Evolutionary conservation across 2,113 vertebrate species (phyloP).

Genomic region (Cochlearius cochlearius): DNA sequence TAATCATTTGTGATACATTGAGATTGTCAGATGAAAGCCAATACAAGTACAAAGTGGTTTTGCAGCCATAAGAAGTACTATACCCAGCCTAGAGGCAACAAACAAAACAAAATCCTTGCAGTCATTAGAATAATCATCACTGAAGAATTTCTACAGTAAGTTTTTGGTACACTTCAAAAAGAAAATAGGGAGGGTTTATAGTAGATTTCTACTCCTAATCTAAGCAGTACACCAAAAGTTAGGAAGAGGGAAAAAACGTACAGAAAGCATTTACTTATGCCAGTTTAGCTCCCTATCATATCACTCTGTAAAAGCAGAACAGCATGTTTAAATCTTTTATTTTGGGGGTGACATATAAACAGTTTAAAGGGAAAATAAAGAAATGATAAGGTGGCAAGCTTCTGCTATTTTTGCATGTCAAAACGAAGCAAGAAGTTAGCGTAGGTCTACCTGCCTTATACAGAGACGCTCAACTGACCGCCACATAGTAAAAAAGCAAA

Average conservation of each 20-base stretch:
- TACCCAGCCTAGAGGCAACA: not conserved
- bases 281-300: not conserved
- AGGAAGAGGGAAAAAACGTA: not conserved
- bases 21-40: not conserved
- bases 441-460: not conserved
- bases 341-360: not conserved
- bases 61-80: not conserved
- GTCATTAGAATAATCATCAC: not conserved
- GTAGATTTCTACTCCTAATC: not conserved
- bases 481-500: not conserved
- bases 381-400: not conserved
- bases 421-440: not conserved
- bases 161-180: not conserved
- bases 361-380: not conserved
- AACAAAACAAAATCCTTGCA: not conserved
- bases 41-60: not conserved
- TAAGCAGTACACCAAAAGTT: not conserved
- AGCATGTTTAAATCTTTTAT: not conserved
- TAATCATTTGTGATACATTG: not conserved
- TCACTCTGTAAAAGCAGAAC: not conserved
- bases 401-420: not conserved
- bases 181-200: not conserved
- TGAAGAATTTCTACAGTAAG: not conserved
- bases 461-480: not conserved
- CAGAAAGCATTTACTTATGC: not conserved